phyloP scores from a whole-genome alignment of 2,888 invertebrate genomes.

The Temnothorax rugatulus region DNA sequence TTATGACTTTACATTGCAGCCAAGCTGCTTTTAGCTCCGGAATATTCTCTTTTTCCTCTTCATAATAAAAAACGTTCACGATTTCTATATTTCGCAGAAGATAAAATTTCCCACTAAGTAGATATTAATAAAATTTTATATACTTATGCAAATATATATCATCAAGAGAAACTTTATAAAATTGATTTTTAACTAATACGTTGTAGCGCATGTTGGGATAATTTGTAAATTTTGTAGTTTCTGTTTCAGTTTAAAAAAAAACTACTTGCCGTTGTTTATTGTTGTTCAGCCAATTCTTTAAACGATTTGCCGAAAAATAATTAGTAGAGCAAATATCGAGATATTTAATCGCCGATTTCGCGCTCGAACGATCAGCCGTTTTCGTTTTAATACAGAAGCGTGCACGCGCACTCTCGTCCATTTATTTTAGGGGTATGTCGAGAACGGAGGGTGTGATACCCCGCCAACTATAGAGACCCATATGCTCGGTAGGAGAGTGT shows the following conservation, averaged over 20 bases:
- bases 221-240: not conserved
- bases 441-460: conserved; percentile 81
- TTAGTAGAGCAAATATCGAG: conserved; percentile 83
- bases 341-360: conserved; percentile 84
- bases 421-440: conserved; percentile 83
- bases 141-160: not conserved
- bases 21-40: conserved; percentile 64
- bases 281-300: conserved; percentile 73
- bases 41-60: conserved; percentile 47
- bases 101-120: not conserved
- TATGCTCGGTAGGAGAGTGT: conserved; percentile 84
- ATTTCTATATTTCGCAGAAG: conserved; percentile 63
- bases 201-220: not conserved
- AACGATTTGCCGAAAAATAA: conserved; percentile 82
- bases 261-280: conserved; percentile 57
- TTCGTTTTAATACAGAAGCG: conserved; percentile 71
- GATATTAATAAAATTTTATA: conserved; percentile 2
- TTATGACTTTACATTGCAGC: conserved; percentile 82
- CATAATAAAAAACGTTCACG: conserved; percentile 48
- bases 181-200: not conserved
- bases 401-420: conserved; percentile 80
- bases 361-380: conserved; percentile 81
- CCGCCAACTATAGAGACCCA: conserved; percentile 80
- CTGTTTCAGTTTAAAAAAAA: not conserved
- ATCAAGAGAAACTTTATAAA: not conserved